A percentile compares a stretch with the other conserved stretches of the same genome.
phyloP scores from a whole-genome alignment of 2,113 vertebrate species.

The Archilochus colubris region DNA sequence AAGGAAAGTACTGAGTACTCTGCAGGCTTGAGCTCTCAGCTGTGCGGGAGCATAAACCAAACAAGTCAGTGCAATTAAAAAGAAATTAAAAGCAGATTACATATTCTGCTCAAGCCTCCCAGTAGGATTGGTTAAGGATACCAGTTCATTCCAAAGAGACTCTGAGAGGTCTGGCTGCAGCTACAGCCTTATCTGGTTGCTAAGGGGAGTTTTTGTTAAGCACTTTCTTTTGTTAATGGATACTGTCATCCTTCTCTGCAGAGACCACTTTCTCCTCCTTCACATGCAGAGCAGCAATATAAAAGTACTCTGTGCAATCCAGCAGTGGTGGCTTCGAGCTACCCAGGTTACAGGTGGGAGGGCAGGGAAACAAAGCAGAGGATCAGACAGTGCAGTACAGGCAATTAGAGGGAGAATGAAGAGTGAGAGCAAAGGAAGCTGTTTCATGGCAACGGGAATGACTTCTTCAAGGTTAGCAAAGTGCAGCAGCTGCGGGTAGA shows the following conservation, averaged over 20 bases:
- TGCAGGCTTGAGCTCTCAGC: not conserved
- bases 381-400: not conserved
- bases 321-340: not conserved
- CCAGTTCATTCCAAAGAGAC: not conserved
- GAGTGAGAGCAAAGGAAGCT: not conserved
- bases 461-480: not conserved
- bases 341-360: slow-evolving; percentile 13
- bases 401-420: slow-evolving; percentile 2
- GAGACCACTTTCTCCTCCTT: not conserved
- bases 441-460: slow-evolving; percentile 13
- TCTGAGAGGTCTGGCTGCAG: not conserved
- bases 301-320: not conserved
- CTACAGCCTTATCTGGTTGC: not conserved
- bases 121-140: not conserved
- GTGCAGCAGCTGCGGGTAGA: not conserved
- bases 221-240: not conserved
- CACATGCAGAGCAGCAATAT: not conserved
- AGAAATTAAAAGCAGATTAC: not conserved
- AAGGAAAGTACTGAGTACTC: not conserved
- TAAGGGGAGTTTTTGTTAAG: slow-evolving; percentile 34
- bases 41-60: not conserved
- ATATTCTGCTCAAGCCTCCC: not conserved
- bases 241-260: not conserved
- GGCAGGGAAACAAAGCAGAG: not conserved
- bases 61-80: not conserved